A percentile compares a stretch with the other conserved stretches of the same genome.
These are phyloP conservation scores for Delichon dasypus DNA, from an alignment of 2,797 vertebrate species.

Conservation along the genomic window DNA sequence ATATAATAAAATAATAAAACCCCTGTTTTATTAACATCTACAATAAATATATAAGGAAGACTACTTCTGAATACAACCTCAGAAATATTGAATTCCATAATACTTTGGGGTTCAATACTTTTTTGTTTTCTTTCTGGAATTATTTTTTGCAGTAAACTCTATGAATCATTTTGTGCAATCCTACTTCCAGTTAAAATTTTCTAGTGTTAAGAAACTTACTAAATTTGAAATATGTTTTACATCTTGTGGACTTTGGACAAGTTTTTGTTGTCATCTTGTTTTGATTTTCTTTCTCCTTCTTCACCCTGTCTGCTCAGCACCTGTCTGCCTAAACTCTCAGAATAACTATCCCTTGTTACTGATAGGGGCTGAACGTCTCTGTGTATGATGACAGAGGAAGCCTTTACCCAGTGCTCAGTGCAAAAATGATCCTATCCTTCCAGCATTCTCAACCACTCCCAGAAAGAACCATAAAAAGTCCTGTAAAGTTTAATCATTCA, in stretches of 20 bases:
- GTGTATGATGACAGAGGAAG: background rate
- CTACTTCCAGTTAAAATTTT: background rate
- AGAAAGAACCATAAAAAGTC: background rate
- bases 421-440: background rate
- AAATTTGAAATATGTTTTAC: background rate
- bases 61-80: background rate
- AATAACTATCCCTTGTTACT: background rate
- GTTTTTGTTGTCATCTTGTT: background rate
- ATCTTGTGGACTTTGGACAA: accelerated
- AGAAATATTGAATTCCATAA: background rate
- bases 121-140: background rate
- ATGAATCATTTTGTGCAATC: background rate
- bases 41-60: background rate
- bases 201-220: background rate
- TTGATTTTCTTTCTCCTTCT: background rate
- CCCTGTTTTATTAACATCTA: background rate
- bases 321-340: background rate
- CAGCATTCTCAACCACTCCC: background rate
- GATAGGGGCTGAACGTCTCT: background rate
- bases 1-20: background rate
- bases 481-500: background rate
- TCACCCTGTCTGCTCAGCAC: background rate
- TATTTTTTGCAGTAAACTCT: background rate
- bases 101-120: background rate
- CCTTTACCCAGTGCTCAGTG: background rate